Evolutionary conservation across 2,797 vertebrate species (phyloP).

Genomic region (Sebastes kiyomatsui): DNA sequence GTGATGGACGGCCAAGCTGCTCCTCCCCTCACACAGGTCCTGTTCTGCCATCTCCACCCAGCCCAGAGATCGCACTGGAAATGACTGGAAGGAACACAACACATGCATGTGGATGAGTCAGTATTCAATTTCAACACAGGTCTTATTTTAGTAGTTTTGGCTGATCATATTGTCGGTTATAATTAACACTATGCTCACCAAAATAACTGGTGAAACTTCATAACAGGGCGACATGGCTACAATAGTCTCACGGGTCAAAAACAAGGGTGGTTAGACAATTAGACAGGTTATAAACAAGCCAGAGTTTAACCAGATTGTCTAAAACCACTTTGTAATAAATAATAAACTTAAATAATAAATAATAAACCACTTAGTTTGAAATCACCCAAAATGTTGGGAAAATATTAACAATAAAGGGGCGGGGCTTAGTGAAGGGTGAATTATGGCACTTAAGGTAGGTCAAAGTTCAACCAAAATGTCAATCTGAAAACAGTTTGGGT

Average conservation of each 20-base stretch:
- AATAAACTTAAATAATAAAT: neutral
- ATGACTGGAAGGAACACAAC: constrained; percentile 82
- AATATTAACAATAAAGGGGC: no score
- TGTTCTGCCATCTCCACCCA: constrained; percentile 98
- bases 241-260: fast-evolving
- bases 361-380: neutral
- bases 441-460: neutral
- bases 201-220: neutral
- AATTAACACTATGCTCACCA: neutral
- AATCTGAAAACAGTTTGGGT: neutral
- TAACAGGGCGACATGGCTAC: neutral
- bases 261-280: neutral
- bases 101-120: neutral
- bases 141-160: neutral
- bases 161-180: neutral
- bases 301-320: neutral
- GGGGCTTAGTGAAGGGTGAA: no score
- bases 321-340: neutral
- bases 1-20: constrained; percentile 93
- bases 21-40: constrained; percentile 91
- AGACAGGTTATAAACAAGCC: neutral
- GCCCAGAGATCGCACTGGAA: constrained; percentile 94
- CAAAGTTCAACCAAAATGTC: neutral
- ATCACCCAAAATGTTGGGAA: neutral
- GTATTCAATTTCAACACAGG: neutral